Base-by-base conservation (phyloP, 2,888 invertebrate species). In the Caenorhabditis wallacei region DNA sequence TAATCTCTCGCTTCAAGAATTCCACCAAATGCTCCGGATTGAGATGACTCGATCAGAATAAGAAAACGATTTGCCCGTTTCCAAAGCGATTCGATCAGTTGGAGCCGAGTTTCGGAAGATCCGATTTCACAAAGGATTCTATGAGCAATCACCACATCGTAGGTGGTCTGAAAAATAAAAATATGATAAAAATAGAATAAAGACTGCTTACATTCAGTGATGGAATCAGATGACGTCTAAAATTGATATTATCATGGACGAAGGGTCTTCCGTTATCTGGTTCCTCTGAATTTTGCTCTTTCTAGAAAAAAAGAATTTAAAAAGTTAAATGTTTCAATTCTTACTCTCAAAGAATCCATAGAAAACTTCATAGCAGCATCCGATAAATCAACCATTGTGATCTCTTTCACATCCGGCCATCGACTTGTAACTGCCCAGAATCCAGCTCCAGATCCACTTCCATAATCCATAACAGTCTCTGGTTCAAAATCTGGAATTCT, bases 1-100 rank as follows among this genome's bases (percentile, higher is more conserved):
- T 95, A 95, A 86, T 96, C 95, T 88, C 97, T 94, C 0, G 95
- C 95, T 93, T 98, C 97, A 87, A 95, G 95, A 0, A 97, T 93
- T 5, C 96, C 94, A 92, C 94, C 94, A 91, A 95, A 96, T 16
- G 86, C 84, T 51, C 89, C 90, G 10, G 84, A 71, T 63, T 87
- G 64, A 3, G 84, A 82, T 7, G 89, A 88, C 80, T 91, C 91
- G 46, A 91, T 90, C 24, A 91, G 76, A 8, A 91, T 80, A 20
- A 91, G 76, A 56, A 84, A 91, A 54, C 84, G 88, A 69, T 89
- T 87, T 13, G 91, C 89, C 24, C 88, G 70, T 43, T 84, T 69
- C 91, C 91, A 91, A 10, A 91, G 80, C 11, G 85, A 61, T 61
- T 87, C 87, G 26, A 89, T 76, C 18, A 89, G 66, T 30, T 88